These are phyloP conservation scores for Watsonalla binaria DNA, from an alignment of 2,888 invertebrate genomes.

Conservation along the genomic window DNA sequence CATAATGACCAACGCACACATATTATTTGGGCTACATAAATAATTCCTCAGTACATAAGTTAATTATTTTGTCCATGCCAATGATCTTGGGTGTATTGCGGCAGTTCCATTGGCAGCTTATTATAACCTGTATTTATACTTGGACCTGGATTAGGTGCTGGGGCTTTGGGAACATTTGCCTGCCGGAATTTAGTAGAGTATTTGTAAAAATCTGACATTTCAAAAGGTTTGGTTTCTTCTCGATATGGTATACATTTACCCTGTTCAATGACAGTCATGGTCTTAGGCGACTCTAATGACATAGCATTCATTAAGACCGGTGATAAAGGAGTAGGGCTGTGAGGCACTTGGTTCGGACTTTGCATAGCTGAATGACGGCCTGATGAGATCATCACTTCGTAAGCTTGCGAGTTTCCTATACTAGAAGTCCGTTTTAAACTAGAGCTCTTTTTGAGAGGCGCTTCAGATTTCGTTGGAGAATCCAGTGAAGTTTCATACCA, in stretches of 20 bases:
- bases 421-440: conserved; percentile 77
- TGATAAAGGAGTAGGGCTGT: conserved; percentile 59
- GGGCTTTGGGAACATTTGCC: conserved; percentile 48
- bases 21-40: neutral
- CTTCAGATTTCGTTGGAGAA: conserved; percentile 67
- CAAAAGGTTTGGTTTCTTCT: conserved; percentile 97
- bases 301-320: conserved; percentile 56
- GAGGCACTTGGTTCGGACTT: conserved; percentile 56
- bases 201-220: conserved; percentile 98
- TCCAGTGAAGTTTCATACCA: conserved; percentile 85
- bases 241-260: conserved; percentile 94
- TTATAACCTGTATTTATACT: conserved; percentile 47
- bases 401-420: conserved; percentile 72
- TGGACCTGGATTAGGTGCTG: conserved; percentile 41
- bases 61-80: conserved; percentile 61
- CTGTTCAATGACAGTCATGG: conserved; percentile 90
- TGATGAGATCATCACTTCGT: conserved; percentile 63
- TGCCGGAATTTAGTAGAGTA: conserved; percentile 96
- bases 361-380: conserved; percentile 70
- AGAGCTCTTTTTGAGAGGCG: conserved; percentile 61
- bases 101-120: conserved; percentile 66
- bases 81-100: conserved; percentile 61
- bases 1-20: neutral
- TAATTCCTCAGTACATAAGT: conserved; percentile 4
- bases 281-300: conserved; percentile 87